Evolutionary conservation across 1,140 invertebrate genomes (phyloP), one percentile per base, ranked within the genome.

Genomic region (Ladona fulva): DNA sequence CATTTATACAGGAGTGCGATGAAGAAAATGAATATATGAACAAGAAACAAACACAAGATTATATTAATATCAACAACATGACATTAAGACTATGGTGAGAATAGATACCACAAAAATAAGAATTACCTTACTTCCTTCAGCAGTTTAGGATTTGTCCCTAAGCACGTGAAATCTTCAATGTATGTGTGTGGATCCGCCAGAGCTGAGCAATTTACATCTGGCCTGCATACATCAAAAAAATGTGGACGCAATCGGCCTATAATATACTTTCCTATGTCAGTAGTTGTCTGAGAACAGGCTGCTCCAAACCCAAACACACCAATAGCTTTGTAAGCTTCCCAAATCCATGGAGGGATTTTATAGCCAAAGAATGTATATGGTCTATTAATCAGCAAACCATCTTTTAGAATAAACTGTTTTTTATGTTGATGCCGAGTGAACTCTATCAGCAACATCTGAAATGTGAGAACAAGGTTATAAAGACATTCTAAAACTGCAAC

Each of bases 221-320:
- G 93, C 42, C 86, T 82, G 80, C 93, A 94, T 19, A 94, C 87
- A 88, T 76, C 25, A 25, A 81, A 90, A 85, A 98, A 99, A 86
- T 99, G 95, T 11, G 97, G 97, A 80, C 97, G 86, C 77, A 98
- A 86, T 75, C 96, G 88, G 29, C 97, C 97, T 79, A 98, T 92
- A 0, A 92, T 92, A 82, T 97, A 97, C 85, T 98, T 98, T 25
- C 92, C 94, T 80, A 97, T 90, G 82, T 97, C 95, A 6, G 95
- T 97, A 10, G 91, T 90, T 19, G 96, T 85, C 84, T 95, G 93
- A 75, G 92, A 93, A 79, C 91, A 90, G 0, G 90, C 91, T n/a
- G 92, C 92, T 0, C 95, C 95, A 84, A 96, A 97, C 42, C 91
- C 90, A 82, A 96, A 97, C 0, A 94, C 85, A 0, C 93, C 92